Conservation (phyloP, 2,797 vertebrate genomes). For the Nasua narica region DNA sequence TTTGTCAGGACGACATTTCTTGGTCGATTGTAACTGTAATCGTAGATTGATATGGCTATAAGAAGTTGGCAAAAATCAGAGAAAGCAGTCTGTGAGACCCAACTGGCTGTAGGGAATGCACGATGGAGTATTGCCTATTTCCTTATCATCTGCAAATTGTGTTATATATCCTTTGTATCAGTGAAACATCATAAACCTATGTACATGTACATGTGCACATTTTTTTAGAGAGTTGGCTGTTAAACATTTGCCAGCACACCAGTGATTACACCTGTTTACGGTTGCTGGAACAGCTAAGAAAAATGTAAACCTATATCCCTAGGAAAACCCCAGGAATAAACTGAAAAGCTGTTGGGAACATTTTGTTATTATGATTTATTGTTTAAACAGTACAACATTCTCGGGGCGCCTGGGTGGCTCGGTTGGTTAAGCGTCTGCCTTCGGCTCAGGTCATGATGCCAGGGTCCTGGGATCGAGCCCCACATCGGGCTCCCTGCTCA, state of each 20-base stretch:
- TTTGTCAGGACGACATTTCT: neutral
- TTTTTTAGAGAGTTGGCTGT: neutral
- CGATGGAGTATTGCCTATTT: neutral
- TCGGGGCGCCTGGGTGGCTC: neutral
- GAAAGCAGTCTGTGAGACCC: neutral
- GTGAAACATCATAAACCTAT: neutral
- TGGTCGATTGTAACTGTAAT: neutral
- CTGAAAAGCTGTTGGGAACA: neutral
- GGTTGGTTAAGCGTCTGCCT: neutral
- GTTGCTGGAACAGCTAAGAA: neutral
- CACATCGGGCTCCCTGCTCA: too few species aligned
- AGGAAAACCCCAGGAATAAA: neutral
- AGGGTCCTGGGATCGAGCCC: too few species aligned
- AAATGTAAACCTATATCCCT: neutral
- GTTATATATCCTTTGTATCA: neutral
- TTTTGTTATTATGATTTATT: neutral
- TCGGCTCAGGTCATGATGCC: neutral
- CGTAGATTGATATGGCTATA: neutral
- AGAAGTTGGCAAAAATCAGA: slow-evolving; percentile 15
- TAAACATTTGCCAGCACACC: neutral
- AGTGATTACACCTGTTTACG: neutral
- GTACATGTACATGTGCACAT: neutral
- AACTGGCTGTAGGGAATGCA: neutral
- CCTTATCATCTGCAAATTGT: neutral
- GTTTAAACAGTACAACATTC: neutral